Evolutionary conservation across 2,113 vertebrate genomes (phyloP).

Genomic region (Furnarius figulus): DNA sequence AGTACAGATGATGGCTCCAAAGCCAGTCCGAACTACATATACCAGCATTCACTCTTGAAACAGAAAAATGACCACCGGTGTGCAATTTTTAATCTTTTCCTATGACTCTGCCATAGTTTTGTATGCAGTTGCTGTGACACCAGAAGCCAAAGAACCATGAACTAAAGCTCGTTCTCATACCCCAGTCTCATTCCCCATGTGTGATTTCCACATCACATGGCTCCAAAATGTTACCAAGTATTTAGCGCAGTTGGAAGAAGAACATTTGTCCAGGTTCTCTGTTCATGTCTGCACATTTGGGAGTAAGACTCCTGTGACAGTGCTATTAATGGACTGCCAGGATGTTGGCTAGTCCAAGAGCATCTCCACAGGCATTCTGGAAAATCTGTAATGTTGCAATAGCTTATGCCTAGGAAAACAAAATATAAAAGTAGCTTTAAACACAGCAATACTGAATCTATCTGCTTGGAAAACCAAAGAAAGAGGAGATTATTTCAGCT

Average conservation of each 20-base stretch:
- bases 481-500: background rate
- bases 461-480: background rate
- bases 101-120: background rate
- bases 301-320: background rate
- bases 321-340: background rate
- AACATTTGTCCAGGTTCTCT: background rate
- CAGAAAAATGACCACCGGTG: background rate
- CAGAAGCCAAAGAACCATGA: background rate
- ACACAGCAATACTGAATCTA: background rate
- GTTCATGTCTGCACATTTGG: background rate
- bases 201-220: background rate
- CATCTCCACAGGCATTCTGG: background rate
- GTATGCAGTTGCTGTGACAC: background rate
- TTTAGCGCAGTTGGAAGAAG: background rate
- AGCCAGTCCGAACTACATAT: background rate
- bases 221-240: background rate
- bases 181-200: background rate
- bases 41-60: background rate
- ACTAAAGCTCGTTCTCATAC: background rate
- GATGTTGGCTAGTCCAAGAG: background rate
- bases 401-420: background rate
- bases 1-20: background rate
- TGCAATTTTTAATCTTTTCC: background rate
- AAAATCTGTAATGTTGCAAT: background rate
- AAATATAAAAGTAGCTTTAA: background rate